phyloP scores from a whole-genome alignment of 2,113 vertebrate genomes.

The Prionailurus bengalensis region DNA sequence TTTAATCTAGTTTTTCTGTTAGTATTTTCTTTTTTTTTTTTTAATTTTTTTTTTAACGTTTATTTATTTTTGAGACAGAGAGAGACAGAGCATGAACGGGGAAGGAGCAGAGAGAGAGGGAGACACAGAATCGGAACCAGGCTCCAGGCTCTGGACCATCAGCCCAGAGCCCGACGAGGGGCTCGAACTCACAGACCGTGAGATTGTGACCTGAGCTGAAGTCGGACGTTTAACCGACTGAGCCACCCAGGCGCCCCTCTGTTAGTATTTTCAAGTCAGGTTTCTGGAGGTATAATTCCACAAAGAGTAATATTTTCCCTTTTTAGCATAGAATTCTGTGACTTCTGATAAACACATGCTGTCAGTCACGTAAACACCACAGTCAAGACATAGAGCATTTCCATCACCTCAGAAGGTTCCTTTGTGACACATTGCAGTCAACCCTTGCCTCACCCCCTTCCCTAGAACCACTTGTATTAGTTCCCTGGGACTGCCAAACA shows the following conservation, averaged over 20 bases:
- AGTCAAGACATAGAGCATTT: neutral
- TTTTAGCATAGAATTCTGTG: neutral
- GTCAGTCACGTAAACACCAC: neutral
- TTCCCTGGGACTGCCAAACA: neutral
- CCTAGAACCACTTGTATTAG: neutral
- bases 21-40: neutral
- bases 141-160: too few species aligned
- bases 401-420: neutral
- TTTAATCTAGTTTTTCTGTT: neutral
- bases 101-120: too few species aligned
- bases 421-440: neutral
- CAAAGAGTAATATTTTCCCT: neutral
- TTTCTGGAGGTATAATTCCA: neutral
- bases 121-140: too few species aligned
- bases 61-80: too few species aligned
- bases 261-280: neutral
- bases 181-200: too few species aligned
- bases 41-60: too few species aligned
- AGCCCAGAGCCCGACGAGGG: too few species aligned
- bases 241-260: neutral
- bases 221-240: too few species aligned
- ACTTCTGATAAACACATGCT: neutral
- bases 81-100: too few species aligned
- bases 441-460: neutral
- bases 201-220: too few species aligned